Conservation (phyloP, 2,888 invertebrate genomes). For the Apotomis capreana region DNA sequence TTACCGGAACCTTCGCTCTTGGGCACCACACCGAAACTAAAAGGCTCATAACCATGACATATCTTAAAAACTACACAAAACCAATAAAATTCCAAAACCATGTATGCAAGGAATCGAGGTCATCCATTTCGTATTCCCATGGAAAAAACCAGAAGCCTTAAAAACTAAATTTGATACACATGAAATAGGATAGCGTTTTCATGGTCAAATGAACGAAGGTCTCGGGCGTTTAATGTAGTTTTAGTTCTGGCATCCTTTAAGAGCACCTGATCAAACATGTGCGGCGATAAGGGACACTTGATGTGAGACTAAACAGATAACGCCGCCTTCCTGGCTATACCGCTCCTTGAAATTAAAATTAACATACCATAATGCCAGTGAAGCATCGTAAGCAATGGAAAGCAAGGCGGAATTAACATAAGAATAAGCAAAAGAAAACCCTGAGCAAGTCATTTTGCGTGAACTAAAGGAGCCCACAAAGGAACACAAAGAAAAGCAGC, state of each 20-base stretch:
- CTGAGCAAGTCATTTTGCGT: constrained; percentile 49
- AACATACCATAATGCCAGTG: constrained; percentile 42
- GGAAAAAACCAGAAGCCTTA: constrained; percentile 54
- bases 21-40: constrained; percentile 16
- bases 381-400: constrained; percentile 32
- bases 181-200: constrained; percentile 59
- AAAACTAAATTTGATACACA: constrained; percentile 59
- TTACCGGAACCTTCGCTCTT: constrained; percentile 11
- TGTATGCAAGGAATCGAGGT: not conserved
- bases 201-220: constrained; percentile 68
- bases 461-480: constrained; percentile 55
- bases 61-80: not conserved
- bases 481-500: constrained; percentile 57
- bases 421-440: constrained; percentile 42
- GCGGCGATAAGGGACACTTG: constrained; percentile 80
- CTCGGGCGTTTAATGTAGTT: constrained; percentile 65
- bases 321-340: constrained; percentile 65
- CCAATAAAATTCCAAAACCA: too few species aligned
- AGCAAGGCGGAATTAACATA: constrained; percentile 48
- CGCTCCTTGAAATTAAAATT: constrained; percentile 59
- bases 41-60: constrained; percentile 4
- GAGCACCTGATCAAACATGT: constrained; percentile 81
- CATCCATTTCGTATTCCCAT: not conserved
- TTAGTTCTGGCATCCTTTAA: constrained; percentile 63
- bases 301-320: constrained; percentile 76